Percentiles rank a stretch among this genome's conserved stretches.
phyloP scores from a whole-genome alignment of 2,113 vertebrate species.

The Craseonycteris thonglongyai region DNA sequence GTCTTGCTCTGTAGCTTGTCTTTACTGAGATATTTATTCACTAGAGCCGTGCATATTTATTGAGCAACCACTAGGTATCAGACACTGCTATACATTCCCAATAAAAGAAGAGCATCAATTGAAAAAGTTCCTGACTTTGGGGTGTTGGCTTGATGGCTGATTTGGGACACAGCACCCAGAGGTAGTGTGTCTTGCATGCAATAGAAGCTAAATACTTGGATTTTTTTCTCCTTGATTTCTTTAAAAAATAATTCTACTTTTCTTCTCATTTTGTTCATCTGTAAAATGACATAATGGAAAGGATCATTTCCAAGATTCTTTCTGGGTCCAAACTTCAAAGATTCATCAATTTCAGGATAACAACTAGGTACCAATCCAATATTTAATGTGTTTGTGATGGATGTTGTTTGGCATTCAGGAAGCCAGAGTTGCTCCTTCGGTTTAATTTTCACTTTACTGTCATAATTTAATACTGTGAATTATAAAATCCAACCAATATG shows the following conservation, averaged over 20 bases:
- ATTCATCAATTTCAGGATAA: neutral
- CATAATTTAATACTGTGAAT: neutral
- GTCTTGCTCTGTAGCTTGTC: neutral
- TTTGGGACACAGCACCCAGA: neutral
- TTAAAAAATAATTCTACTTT: neutral
- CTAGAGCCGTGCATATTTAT: neutral
- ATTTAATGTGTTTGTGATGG: neutral
- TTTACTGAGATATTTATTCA: neutral
- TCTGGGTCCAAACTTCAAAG: neutral
- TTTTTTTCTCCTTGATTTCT: neutral
- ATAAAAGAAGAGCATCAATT: neutral
- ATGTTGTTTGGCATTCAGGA: neutral
- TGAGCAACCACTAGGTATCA: neutral
- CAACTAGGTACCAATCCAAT: neutral
- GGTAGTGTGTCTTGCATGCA: neutral
- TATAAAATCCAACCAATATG: neutral
- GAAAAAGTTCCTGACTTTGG: neutral
- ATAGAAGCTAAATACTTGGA: neutral
- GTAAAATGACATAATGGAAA: neutral
- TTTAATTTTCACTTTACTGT: neutral
- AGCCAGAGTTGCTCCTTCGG: neutral
- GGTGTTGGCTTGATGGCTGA: rapidly evolving
- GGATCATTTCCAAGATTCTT: neutral
- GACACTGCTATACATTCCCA: neutral
- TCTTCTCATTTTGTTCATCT: neutral